A percentile compares a stretch with the other conserved stretches of the same genome.
Evolutionary conservation across 1,140 invertebrate genomes (phyloP).

Genomic region (Hyphantria cunea): DNA sequence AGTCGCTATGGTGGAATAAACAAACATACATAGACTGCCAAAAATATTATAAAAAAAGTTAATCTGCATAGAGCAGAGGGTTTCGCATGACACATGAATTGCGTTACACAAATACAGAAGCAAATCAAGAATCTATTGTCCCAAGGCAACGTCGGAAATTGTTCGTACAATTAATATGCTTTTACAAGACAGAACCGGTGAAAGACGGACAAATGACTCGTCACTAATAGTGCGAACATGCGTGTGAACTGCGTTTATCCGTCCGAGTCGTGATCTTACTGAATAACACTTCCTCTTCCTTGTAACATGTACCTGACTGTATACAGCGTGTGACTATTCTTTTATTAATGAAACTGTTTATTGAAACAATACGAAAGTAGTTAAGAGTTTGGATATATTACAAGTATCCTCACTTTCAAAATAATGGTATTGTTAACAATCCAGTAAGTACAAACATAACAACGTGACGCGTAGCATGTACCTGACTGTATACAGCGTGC

Average conservation of each 20-base stretch:
- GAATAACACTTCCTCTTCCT: constrained; percentile 40
- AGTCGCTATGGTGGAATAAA: too few species aligned
- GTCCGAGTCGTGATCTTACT: constrained; percentile 33
- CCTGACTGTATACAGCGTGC: neutral
- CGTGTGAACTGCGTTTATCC: constrained; percentile 39
- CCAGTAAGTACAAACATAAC: too few species aligned
- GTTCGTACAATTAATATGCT: constrained; percentile 13
- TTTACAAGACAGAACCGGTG: constrained; percentile 11
- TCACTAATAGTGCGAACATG: constrained; percentile 41
- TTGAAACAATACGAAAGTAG: too few species aligned
- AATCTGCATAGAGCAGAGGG: too few species aligned
- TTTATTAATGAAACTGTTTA: too few species aligned
- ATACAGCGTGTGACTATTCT: too few species aligned
- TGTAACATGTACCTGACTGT: constrained; percentile 3
- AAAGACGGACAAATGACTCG: constrained; percentile 25
- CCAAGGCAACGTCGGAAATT: constrained; percentile 2
- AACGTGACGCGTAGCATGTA: constrained; percentile 9
- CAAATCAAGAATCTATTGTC: constrained; percentile 6
- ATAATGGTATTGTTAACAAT: too few species aligned
- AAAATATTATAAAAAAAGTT: too few species aligned
- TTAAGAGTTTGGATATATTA: too few species aligned
- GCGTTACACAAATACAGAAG: neutral
- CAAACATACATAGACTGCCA: too few species aligned
- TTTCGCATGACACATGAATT: too few species aligned
- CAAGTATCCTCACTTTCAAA: too few species aligned